Percentiles rank a stretch among this genome's conserved stretches.
Conservation (phyloP, 2,113 vertebrate genomes). For the Lasiurus borealis region DNA sequence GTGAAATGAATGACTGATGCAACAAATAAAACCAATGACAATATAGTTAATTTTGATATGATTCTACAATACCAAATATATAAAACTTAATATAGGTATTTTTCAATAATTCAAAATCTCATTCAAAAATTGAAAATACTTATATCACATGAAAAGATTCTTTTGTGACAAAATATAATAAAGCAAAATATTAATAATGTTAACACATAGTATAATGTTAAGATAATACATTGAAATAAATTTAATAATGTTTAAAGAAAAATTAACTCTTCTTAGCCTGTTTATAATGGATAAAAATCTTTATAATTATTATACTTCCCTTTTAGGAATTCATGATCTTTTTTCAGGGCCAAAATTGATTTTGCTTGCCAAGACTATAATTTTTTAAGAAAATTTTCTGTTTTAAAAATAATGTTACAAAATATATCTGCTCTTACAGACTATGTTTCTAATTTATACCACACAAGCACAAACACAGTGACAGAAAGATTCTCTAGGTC, state of each 20-base stretch:
- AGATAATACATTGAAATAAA: constrained; percentile 40
- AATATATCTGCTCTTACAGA: not conserved
- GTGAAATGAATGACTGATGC: not conserved
- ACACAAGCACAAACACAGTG: constrained; percentile 17
- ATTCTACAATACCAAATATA: not conserved
- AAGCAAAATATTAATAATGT: not conserved
- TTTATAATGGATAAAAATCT: not conserved
- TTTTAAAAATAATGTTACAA: constrained; percentile 53
- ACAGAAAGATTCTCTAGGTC: constrained; percentile 62
- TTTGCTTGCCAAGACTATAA: constrained; percentile 15
- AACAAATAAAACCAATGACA: not conserved
- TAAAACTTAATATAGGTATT: not conserved
- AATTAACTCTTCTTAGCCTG: constrained; percentile 21
- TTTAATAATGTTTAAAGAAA: not conserved
- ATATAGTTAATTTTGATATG: not conserved
- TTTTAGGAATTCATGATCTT: constrained; percentile 31
- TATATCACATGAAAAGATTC: constrained; percentile 18
- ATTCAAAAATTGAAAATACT: constrained; percentile 29
- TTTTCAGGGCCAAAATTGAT: not conserved
- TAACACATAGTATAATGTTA: not conserved
- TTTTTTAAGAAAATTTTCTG: constrained; percentile 23
- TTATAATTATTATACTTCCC: constrained; percentile 17
- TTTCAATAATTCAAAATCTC: constrained; percentile 27
- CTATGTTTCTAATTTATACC: constrained; percentile 45
- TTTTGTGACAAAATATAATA: constrained; percentile 51